Evolutionary conservation across 2,888 invertebrate species (phyloP), one percentile per base, ranked within the genome.

Genomic region (Amblyteles armatorius): DNA sequence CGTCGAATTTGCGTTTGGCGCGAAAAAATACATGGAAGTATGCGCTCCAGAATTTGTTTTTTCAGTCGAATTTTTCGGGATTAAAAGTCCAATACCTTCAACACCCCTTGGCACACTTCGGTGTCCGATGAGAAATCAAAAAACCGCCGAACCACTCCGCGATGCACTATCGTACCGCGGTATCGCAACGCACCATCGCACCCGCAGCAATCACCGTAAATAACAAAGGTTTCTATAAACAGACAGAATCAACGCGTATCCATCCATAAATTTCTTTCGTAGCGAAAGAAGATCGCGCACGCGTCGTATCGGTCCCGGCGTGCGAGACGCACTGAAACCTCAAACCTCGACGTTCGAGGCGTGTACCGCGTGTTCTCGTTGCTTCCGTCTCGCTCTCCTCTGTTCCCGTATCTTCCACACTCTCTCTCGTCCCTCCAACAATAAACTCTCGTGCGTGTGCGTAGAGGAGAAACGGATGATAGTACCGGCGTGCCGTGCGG

Each of bases 251-350:
- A 33, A 26, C 29, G 44, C 26, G 50, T 26, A 13, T 50, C 65
- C 9, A 13, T 50, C 50, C 26, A 40, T 67, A 36, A 63, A 33
- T 67, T 55, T 33, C n/a, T 48, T 36, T 52, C 71, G 50, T 11
- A 36, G 16, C 7, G 16, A 44, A 57, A 55, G 67, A 76, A 22
- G 33, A 55, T 40, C 79, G 81, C 57, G 82, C 69, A 76, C 87
- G 87, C 89, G 90, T 90, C 90, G 87, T 90, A 88, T 87, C 88
- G 88, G 87, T 87, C 86, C 81, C 87, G 88, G 88, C 88, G 88
- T 89, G 87, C 88, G 84, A 89, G 88, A 88, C 88, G 87, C 88
- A 92, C 92, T 92, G 90, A 91, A 90, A 89, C 85, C 88, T 89
- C 88, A 88, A 87, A 89, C 88, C 89, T 86, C 88, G 89, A 82